Evolutionary conservation across 1,140 invertebrate genomes (phyloP).

Genomic region (Drosophila elegans): DNA sequence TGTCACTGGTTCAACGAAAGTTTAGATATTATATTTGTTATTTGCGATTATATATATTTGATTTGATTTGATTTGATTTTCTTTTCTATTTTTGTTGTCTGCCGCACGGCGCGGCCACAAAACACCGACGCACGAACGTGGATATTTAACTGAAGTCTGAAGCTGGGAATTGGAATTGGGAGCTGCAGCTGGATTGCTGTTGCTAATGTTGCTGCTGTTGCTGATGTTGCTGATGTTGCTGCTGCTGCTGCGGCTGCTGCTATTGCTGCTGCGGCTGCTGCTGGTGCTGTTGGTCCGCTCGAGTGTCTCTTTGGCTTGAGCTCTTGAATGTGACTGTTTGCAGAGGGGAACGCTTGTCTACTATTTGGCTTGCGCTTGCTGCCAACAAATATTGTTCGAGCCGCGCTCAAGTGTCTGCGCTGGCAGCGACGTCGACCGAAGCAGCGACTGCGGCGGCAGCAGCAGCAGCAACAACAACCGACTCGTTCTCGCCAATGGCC

Average conservation of each 20-base stretch:
- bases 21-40: slow-evolving; percentile 56
- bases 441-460: slow-evolving; percentile 28
- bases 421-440: not conserved
- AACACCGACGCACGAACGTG: slow-evolving; percentile 77
- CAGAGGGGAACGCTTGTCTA: slow-evolving; percentile 85
- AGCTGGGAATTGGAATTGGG: slow-evolving; percentile 24
- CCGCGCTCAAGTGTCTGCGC: slow-evolving; percentile 80
- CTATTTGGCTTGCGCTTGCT: slow-evolving; percentile 85
- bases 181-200: slow-evolving; percentile 13
- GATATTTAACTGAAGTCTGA: slow-evolving; percentile 72
- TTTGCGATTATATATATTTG: not conserved
- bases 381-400: slow-evolving; percentile 85
- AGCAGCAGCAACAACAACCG: slow-evolving; percentile 31
- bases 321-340: slow-evolving; percentile 85
- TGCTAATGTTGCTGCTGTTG: slow-evolving; percentile 29
- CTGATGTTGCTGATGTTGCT: slow-evolving; percentile 13
- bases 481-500: slow-evolving; percentile 57
- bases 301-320: slow-evolving; percentile 85
- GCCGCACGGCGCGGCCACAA: slow-evolving; percentile 68
- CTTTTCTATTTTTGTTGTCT: slow-evolving; percentile 18
- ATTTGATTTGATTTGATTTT: not conserved
- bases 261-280: slow-evolving; percentile 19
- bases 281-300: slow-evolving; percentile 76
- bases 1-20: slow-evolving; percentile 1
- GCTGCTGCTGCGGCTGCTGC: slow-evolving; percentile 21